Evolutionary conservation across 2,797 vertebrate genomes (phyloP), one percentile per base, ranked within the genome.

Genomic region (Hippoglossus hippoglossus): DNA sequence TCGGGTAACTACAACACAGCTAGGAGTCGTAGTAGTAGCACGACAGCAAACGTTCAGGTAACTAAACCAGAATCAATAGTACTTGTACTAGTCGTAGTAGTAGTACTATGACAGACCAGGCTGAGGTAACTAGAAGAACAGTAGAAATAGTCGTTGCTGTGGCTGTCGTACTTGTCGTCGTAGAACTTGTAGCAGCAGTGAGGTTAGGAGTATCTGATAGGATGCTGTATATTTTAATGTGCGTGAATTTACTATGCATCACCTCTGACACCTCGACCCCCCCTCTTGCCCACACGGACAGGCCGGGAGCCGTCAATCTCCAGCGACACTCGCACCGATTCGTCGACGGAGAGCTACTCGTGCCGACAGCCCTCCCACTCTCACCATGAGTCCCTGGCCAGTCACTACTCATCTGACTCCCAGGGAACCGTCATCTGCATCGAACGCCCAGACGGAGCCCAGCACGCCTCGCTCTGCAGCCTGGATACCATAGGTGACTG

Each of bases 271-370:
- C 41, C 41, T 15, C 15, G 19, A 1, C 57, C 49, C 53, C 22
- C 39, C 39, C 36, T 15, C 21, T 13, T 0, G 3, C 46, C n/a
- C 9, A 36, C 39, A 1, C 25, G 12, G 4, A 15, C 80, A 97
- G 97, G 98, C 77, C 96, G 97, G 64, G 98, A 99, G 75, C 97
- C 96, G 34, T 99, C 97, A 44, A 97, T 99, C 92, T 97, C 97
- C 1, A 98, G 97, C 82, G 97, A 99, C 86, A 98, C 97, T 65
- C 96, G 97, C 73, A 99, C 98, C 71, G 97, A 99, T 89, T 99
- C 98, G 4, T 99, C 97, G 58, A 96, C 96, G 22, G 98, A 99
- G 84, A 98, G 97, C 92, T 98, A 91, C 92, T 95, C 95, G 51
- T 94, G 94, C 67, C 96, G 83, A 57, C 85, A 94, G 90, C 94